Evolutionary conservation across 23 tunicate species (phyloP).

Genomic region (Ciona savignyi): DNA sequence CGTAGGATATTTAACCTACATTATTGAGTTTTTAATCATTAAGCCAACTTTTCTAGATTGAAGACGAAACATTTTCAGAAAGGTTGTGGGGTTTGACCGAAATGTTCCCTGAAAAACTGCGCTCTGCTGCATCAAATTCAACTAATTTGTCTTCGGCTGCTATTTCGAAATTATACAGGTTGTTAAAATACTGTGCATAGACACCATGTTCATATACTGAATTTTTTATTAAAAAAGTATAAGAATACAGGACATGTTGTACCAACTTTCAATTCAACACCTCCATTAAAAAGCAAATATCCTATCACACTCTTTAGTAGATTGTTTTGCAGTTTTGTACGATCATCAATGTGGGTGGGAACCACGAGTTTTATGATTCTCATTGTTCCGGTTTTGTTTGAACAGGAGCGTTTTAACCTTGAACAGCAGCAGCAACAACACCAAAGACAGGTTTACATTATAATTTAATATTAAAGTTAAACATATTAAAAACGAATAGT

Average conservation of each 20-base stretch:
- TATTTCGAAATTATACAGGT: slow-evolving; percentile 40
- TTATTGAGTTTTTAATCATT: too few relatives aligned
- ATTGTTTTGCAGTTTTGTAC: slow-evolving; percentile 37
- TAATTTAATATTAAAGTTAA: too few relatives aligned
- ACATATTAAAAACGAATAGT: too few relatives aligned
- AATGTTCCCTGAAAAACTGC: slow-evolving; percentile 78
- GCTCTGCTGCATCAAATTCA: slow-evolving; percentile 37
- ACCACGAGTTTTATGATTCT: slow-evolving; percentile 56
- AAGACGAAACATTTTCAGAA: slow-evolving; percentile 81
- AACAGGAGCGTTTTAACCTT: slow-evolving; percentile 77
- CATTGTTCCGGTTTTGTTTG: slow-evolving; percentile 82
- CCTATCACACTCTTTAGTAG: too few relatives aligned
- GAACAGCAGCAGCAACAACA: slow-evolving; percentile 83
- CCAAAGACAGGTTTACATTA: slow-evolving; percentile 81
- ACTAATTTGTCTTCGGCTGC: slow-evolving; percentile 10
- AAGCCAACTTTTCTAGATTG: too few relatives aligned
- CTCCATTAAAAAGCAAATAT: too few relatives aligned
- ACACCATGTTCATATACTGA: too few relatives aligned
- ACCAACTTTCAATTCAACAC: too few relatives aligned
- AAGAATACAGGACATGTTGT: too few relatives aligned
- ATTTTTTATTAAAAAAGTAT: too few relatives aligned
- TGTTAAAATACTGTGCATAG: too few relatives aligned
- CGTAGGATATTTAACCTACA: too few relatives aligned
- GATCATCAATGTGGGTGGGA: slow-evolving; percentile 81
- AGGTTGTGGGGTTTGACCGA: slow-evolving; percentile 88